Percentiles rank a stretch among this genome's conserved stretches.
Evolutionary conservation across 2,888 invertebrate species (phyloP).

Genomic region (Melanophora roralis): DNA sequence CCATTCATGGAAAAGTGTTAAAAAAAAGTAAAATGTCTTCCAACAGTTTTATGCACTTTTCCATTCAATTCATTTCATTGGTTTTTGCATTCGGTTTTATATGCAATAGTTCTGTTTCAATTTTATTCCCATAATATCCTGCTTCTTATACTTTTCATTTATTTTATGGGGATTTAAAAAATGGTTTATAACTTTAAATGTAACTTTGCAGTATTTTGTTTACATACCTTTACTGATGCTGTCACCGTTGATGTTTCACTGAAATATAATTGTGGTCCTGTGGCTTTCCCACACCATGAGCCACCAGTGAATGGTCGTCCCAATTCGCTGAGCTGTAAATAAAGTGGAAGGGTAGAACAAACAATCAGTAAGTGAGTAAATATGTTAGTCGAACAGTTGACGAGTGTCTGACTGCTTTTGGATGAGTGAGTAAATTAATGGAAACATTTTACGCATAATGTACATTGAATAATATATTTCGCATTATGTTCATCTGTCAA

Average conservation of each 20-base stretch:
- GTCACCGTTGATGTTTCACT: constrained; percentile 94
- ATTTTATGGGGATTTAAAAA: constrained; percentile 1
- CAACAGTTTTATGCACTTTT: constrained; percentile 31
- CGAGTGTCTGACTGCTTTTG: too few relatives aligned
- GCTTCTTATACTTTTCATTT: constrained; percentile 6
- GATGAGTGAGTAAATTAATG: background rate
- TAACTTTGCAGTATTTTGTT: constrained; percentile 19
- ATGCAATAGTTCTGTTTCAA: background rate
- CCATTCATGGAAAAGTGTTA: too few relatives aligned
- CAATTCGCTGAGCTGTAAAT: constrained; percentile 86
- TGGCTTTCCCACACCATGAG: constrained; percentile 91
- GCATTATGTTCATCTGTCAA: too few relatives aligned
- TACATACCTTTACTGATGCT: constrained; percentile 85
- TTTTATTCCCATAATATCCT: constrained; percentile 3
- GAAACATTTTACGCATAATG: background rate
- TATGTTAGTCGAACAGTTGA: too few relatives aligned
- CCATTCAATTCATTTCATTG: background rate
- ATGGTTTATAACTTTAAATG: background rate
- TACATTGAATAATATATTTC: too few relatives aligned
- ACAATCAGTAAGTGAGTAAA: too few relatives aligned
- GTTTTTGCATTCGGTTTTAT: background rate
- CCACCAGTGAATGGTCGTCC: constrained; percentile 92
- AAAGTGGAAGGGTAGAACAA: constrained; percentile 36
- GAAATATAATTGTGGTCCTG: constrained; percentile 89
- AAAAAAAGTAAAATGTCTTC: constrained; percentile 32